Conservation (phyloP, 2,797 vertebrate species). For the Gambelia wislizenii region DNA sequence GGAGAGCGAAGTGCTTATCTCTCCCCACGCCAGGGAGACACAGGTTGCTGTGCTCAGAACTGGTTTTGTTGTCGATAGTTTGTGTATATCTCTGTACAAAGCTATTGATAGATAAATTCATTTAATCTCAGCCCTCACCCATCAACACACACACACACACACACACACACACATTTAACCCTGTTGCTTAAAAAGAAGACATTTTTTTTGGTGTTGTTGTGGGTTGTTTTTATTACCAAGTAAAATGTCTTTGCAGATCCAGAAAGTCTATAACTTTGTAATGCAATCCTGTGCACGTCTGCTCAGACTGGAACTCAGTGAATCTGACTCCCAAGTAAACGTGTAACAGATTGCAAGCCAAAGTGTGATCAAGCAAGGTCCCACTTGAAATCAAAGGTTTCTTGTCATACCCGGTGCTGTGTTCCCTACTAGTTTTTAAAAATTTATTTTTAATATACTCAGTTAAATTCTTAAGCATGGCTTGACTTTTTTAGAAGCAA, state of each 20-base stretch:
- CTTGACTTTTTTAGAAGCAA: slow-evolving; percentile 25
- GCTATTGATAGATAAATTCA: background rate
- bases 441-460: background rate
- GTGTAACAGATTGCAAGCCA: background rate
- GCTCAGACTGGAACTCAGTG: background rate
- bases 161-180: background rate
- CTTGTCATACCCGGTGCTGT: too few species aligned
- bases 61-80: background rate
- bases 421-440: too few species aligned
- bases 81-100: background rate
- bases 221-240: background rate
- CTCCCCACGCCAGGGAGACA: background rate
- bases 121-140: background rate
- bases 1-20: background rate
- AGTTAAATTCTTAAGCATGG: slow-evolving; percentile 28
- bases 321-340: background rate
- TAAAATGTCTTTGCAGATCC: background rate
- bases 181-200: background rate
- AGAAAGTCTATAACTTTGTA: background rate
- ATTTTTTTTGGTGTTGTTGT: too few species aligned
- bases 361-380: too few species aligned
- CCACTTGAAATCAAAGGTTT: background rate
- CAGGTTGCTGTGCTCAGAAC: background rate
- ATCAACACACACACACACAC: background rate
- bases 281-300: too few species aligned